Conservation (phyloP, 2,113 vertebrate species). For the Pteruthius melanotis region DNA sequence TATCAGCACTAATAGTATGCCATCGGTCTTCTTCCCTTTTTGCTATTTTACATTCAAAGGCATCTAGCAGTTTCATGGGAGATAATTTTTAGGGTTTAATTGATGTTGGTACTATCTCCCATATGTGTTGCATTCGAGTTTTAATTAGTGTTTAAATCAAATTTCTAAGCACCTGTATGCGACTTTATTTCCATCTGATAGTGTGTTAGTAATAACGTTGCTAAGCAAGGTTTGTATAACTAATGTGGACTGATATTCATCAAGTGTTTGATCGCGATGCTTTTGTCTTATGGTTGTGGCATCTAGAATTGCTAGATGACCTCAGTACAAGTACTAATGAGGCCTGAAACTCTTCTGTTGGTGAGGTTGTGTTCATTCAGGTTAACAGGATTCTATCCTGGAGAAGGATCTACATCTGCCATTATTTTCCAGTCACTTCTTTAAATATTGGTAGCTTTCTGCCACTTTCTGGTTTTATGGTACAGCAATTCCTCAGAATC, state of each 20-base stretch:
- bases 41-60: background rate
- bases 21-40: background rate
- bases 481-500: background rate
- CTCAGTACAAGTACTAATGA: background rate
- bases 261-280: background rate
- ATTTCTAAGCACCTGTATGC: background rate
- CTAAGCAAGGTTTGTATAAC: background rate
- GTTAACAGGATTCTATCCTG: background rate
- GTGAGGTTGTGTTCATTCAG: background rate
- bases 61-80: background rate
- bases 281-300: background rate
- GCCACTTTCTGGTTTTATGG: background rate
- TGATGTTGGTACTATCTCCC: background rate
- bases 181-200: background rate
- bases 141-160: background rate
- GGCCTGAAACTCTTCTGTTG: background rate
- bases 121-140: background rate
- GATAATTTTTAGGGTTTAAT: background rate
- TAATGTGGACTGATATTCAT: background rate
- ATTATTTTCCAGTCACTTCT: background rate
- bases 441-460: background rate
- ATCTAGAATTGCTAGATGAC: background rate
- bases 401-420: fast-evolving
- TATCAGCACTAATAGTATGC: background rate
- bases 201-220: background rate